Evolutionary conservation across 2,888 invertebrate genomes (phyloP).

Genomic region (Lobophora halterata): DNA sequence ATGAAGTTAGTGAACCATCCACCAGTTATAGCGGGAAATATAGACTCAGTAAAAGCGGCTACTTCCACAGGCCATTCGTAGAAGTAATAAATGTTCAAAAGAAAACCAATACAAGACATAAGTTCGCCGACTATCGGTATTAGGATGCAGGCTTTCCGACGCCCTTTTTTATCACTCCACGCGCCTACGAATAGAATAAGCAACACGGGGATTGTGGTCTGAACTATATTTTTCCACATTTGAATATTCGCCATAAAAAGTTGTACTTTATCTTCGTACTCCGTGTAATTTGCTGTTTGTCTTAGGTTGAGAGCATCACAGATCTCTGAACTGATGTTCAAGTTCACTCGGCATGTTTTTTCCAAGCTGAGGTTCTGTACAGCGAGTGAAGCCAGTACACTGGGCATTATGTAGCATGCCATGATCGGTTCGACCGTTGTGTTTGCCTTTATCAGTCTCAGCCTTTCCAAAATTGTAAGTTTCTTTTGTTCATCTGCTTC

Average conservation of each 20-base stretch:
- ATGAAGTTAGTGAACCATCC: slow-evolving; percentile 94
- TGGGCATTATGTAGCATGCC: slow-evolving; percentile 85
- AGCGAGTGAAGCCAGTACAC: slow-evolving; percentile 85
- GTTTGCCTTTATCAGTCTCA: slow-evolving; percentile 68
- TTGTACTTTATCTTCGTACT: slow-evolving; percentile 83
- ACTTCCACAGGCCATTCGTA: slow-evolving; percentile 89
- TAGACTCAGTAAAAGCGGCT: slow-evolving; percentile 87
- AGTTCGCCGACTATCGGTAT: slow-evolving; percentile 91
- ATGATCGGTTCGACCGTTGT: slow-evolving; percentile 88
- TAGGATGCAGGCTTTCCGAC: slow-evolving; percentile 89
- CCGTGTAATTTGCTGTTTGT: slow-evolving; percentile 82
- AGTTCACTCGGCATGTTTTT: slow-evolving; percentile 91
- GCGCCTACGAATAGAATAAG: slow-evolving; percentile 91
- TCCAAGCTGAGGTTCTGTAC: slow-evolving; percentile 86
- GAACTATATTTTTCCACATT: slow-evolving; percentile 91
- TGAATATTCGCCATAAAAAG: slow-evolving; percentile 87
- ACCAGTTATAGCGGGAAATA: slow-evolving; percentile 90
- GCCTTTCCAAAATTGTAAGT: slow-evolving; percentile 49
- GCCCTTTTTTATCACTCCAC: slow-evolving; percentile 86
- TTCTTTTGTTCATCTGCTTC: slow-evolving; percentile 34
- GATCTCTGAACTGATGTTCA: slow-evolving; percentile 84
- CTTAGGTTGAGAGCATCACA: slow-evolving; percentile 88
- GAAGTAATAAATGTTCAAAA: slow-evolving; percentile 89
- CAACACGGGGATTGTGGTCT: slow-evolving; percentile 89
- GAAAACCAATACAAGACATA: slow-evolving; percentile 87